These are phyloP conservation scores for Sesia bembeciformis DNA, from an alignment of 2,888 invertebrate species.

Conservation along the genomic window DNA sequence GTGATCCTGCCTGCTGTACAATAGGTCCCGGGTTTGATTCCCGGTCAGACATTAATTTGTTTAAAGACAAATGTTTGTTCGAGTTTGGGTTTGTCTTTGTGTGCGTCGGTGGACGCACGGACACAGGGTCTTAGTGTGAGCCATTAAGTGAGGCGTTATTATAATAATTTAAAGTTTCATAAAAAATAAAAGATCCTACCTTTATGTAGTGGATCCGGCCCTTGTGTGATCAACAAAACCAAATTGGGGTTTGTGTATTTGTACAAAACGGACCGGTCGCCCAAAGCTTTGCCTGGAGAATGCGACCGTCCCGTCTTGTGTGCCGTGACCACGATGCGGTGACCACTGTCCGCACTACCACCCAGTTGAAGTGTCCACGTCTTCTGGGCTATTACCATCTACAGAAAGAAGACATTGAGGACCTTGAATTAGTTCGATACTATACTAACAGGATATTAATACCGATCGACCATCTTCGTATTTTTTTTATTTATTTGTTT, in stretches of 20 bases:
- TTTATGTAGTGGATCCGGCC: conserved; percentile 83
- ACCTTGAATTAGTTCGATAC: too few relatives aligned
- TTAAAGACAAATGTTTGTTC: too few relatives aligned
- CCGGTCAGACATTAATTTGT: too few relatives aligned
- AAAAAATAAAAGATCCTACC: conserved; percentile 50
- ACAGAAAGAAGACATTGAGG: too few relatives aligned
- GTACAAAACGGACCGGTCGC: conserved; percentile 97
- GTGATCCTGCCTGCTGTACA: too few relatives aligned
- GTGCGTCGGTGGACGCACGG: not conserved
- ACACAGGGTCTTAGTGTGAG: conserved; percentile 1
- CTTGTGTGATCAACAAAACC: conserved; percentile 87
- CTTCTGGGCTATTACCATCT: not conserved
- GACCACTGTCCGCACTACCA: conserved; percentile 69
- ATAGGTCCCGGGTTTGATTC: too few relatives aligned
- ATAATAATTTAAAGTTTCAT: too few relatives aligned
- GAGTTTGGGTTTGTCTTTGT: too few relatives aligned
- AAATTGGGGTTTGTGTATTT: conserved; percentile 99
- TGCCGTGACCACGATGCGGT: conserved; percentile 77
- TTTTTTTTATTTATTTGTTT: too few relatives aligned
- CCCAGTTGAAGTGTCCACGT: not conserved
- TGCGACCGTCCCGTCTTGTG: conserved; percentile 83
- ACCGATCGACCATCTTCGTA: too few relatives aligned
- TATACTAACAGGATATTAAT: too few relatives aligned
- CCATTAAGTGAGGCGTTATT: too few relatives aligned
- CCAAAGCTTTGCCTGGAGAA: conserved; percentile 95